phyloP scores from a whole-genome alignment of 2,888 invertebrate species.

The Torymus aiolomorphi region DNA sequence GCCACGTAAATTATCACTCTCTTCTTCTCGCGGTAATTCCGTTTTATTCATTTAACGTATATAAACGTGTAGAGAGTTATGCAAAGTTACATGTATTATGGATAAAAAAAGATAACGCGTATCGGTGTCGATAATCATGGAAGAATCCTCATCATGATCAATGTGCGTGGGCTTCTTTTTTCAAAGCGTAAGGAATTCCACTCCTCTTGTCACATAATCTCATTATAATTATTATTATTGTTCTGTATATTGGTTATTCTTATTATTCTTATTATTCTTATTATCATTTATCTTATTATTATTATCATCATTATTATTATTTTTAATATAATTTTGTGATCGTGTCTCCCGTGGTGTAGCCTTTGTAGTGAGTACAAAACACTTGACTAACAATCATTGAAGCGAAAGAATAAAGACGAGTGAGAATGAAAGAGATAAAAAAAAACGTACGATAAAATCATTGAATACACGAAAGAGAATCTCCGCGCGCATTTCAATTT shows the following conservation, averaged over 20 bases:
- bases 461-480: constrained; percentile 45
- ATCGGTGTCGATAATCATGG: constrained; percentile 50
- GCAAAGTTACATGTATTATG: constrained; percentile 52
- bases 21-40: constrained; percentile 50
- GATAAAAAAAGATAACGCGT: constrained; percentile 48
- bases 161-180: constrained; percentile 51
- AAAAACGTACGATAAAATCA: constrained; percentile 39
- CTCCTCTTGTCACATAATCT: constrained; percentile 57
- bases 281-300: constrained; percentile 59
- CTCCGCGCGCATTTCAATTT: constrained; percentile 42
- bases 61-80: constrained; percentile 54
- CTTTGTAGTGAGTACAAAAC: constrained; percentile 51
- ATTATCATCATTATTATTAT: constrained; percentile 60
- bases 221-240: constrained; percentile 62
- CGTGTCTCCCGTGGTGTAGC: constrained; percentile 55
- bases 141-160: constrained; percentile 38
- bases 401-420: constrained; percentile 31
- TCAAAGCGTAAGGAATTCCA: constrained; percentile 48
- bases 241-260: constrained; percentile 64
- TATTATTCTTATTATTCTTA: constrained; percentile 62
- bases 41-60: constrained; percentile 58
- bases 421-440: constrained; percentile 26
- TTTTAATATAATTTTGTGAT: constrained; percentile 61
- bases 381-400: constrained; percentile 56
- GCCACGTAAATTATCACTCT: constrained; percentile 31